Conservation (phyloP, 2,113 vertebrate species). For the Uropsilus gracilis region DNA sequence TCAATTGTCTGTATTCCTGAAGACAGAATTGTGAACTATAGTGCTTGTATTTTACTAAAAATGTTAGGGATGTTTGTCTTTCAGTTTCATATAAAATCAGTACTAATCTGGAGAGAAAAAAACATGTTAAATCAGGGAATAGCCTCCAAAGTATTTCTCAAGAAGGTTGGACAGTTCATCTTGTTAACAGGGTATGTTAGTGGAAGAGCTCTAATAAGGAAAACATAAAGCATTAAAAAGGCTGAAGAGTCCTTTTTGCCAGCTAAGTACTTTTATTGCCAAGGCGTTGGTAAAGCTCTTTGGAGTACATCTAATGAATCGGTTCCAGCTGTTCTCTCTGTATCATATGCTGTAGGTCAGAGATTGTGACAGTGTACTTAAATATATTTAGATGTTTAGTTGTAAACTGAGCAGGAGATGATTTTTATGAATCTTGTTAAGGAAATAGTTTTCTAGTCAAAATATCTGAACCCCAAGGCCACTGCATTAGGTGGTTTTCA, state of each 20-base stretch:
- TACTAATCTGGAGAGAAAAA: slow-evolving; percentile 5
- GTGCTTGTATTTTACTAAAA: slow-evolving; percentile 25
- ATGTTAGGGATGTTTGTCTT: slow-evolving; percentile 30
- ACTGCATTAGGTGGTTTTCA: background rate
- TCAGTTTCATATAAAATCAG: slow-evolving; percentile 28
- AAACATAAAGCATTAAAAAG: slow-evolving; percentile 44
- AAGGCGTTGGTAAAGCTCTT: slow-evolving; percentile 17
- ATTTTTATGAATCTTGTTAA: slow-evolving; percentile 25
- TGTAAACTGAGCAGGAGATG: background rate
- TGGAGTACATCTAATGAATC: background rate
- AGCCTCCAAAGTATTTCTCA: background rate
- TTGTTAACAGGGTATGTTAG: slow-evolving; percentile 6
- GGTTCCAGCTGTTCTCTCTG: background rate
- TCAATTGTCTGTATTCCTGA: slow-evolving; percentile 9
- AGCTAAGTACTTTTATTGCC: background rate
- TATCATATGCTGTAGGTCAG: background rate
- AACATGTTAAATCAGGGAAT: background rate
- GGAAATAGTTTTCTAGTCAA: slow-evolving; percentile 28
- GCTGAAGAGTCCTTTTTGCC: slow-evolving; percentile 26
- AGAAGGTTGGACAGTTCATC: slow-evolving; percentile 10
- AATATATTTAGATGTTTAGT: background rate
- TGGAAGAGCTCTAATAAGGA: background rate
- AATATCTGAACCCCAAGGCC: background rate
- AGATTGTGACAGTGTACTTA: background rate
- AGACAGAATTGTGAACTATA: background rate